Conservation (phyloP, 1,140 invertebrate species). For the Philopotamus ludificatus region DNA sequence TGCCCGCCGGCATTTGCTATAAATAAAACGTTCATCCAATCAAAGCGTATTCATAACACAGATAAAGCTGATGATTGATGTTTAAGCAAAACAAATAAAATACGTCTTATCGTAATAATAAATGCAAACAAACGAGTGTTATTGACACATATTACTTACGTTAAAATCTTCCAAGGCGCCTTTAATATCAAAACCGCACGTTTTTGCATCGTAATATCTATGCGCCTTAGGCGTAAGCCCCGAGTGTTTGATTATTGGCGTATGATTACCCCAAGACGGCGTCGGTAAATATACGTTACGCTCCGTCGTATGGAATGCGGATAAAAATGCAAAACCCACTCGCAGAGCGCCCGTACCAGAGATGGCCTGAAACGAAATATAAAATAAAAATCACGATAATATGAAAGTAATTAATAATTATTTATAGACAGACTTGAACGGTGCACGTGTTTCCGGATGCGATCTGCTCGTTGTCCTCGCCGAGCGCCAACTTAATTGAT, state of each 20-base stretch:
- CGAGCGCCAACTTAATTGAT: constrained; percentile 86
- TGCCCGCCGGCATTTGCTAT: constrained; percentile 90
- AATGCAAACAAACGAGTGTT: too few relatives aligned
- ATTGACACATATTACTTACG: constrained; percentile 65
- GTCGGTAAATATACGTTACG: constrained; percentile 90
- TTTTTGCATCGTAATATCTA: constrained; percentile 93
- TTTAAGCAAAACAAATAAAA: too few relatives aligned
- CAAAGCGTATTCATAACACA: too few relatives aligned
- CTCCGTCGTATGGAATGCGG: constrained; percentile 78
- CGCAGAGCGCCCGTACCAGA: constrained; percentile 97
- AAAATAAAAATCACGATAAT: constrained; percentile 42
- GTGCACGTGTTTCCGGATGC: constrained; percentile 68
- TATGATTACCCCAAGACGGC: constrained; percentile 99
- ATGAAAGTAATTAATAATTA: constrained; percentile 8
- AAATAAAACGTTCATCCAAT: constrained; percentile 44
- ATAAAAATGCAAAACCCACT: constrained; percentile 87
- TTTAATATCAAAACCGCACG: constrained; percentile 92
- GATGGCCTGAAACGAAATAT: constrained; percentile 78
- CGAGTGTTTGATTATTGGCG: constrained; percentile 88
- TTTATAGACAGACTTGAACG: constrained; percentile 64
- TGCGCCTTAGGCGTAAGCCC: constrained; percentile 88
- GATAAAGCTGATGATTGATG: too few relatives aligned
- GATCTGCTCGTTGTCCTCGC: constrained; percentile 72
- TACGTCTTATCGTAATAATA: too few relatives aligned
- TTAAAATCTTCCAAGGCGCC: constrained; percentile 89